Evolutionary conservation across 2,888 invertebrate species (phyloP).

Genomic region (Cryptops parisi): DNA sequence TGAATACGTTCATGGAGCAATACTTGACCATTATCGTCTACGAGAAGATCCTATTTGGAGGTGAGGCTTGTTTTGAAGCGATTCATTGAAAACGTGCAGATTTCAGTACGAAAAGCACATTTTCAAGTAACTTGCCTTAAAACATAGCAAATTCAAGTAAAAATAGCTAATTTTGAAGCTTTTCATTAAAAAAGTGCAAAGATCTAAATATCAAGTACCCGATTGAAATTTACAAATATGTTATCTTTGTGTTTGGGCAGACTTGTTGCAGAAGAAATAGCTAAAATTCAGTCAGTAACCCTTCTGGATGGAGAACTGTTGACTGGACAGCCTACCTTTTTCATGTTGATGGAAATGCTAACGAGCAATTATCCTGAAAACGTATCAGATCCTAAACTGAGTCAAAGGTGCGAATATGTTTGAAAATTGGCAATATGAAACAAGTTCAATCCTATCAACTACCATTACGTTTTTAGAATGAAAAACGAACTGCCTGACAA

Average conservation of each 20-base stretch:
- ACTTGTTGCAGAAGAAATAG: constrained; percentile 2
- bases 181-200: no score
- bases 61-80: no score
- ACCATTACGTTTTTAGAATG: background rate
- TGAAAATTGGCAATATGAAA: no score
- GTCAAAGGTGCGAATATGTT: background rate
- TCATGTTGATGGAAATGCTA: background rate
- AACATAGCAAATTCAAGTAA: no score
- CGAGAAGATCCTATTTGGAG: constrained; percentile 6
- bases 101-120: no score
- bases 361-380: constrained; percentile 1
- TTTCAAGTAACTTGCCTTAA: no score
- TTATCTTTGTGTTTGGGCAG: background rate
- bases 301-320: background rate
- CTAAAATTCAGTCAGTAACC: constrained; percentile 1
- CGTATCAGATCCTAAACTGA: background rate
- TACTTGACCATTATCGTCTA: background rate
- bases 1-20: constrained; percentile 2
- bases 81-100: no score
- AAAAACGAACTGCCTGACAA: background rate
- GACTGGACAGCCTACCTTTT: background rate
- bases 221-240: no score
- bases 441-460: no score
- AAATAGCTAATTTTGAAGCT: no score
- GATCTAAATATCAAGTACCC: no score